Percentiles rank a stretch among this genome's conserved stretches.
Conservation (phyloP, 2,888 invertebrate genomes). For the Ichneumoninae sp. region DNA sequence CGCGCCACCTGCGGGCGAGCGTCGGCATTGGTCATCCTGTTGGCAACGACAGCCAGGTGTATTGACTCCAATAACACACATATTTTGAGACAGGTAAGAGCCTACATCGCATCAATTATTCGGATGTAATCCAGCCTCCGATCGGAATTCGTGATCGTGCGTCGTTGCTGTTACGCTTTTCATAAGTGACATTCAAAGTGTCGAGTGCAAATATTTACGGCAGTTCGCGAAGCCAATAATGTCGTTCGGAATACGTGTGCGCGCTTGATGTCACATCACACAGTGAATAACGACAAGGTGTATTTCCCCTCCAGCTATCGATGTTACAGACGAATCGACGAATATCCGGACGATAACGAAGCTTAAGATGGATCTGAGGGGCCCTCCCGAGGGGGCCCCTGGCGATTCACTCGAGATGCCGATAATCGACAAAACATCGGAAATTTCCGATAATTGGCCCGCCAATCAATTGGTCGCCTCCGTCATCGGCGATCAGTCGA, state of each 20-base stretch:
- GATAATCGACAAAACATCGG: slow-evolving; percentile 77
- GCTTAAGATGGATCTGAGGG: slow-evolving; percentile 81
- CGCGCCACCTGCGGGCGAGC: slow-evolving; percentile 8
- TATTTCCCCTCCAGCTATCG: background rate
- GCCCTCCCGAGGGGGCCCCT: slow-evolving; percentile 84
- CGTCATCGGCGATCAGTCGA: slow-evolving; percentile 75
- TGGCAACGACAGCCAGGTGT: slow-evolving; percentile 14
- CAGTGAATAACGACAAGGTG: slow-evolving; percentile 26
- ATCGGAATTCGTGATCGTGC: background rate
- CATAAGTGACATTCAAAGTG: background rate
- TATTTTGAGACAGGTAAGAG: slow-evolving; percentile 46
- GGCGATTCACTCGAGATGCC: slow-evolving; percentile 78
- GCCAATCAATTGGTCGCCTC: slow-evolving; percentile 74
- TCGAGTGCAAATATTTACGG: background rate
- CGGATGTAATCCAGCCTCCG: background rate
- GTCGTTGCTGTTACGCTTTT: background rate
- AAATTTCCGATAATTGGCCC: slow-evolving; percentile 76
- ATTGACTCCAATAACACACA: slow-evolving; percentile 40
- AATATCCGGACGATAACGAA: slow-evolving; percentile 45
- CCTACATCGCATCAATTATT: background rate
- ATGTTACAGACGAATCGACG: slow-evolving; percentile 6
- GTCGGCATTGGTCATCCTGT: background rate
- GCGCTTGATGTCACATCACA: background rate
- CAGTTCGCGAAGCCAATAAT: background rate
- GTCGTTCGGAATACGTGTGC: slow-evolving; percentile 1